phyloP scores from a whole-genome alignment of 2,113 vertebrate genomes.

The Pangasianodon hypophthalmus region DNA sequence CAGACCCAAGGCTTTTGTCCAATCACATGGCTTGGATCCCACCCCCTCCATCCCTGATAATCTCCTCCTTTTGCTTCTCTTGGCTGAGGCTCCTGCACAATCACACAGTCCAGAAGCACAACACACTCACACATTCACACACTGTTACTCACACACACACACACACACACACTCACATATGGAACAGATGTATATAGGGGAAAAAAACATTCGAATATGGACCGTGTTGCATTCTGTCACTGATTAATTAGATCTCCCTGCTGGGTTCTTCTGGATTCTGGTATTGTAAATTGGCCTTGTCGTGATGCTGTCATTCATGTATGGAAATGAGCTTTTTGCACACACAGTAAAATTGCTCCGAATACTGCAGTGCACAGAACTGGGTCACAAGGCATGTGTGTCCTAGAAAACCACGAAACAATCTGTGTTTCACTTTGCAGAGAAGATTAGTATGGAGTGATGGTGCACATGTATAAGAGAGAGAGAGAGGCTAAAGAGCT shows the following conservation, averaged over 20 bases:
- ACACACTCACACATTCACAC: background rate
- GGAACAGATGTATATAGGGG: constrained; percentile 18
- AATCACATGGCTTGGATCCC: constrained; percentile 57
- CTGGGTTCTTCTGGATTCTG: background rate
- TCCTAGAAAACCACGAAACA: constrained; percentile 56
- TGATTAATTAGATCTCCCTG: background rate
- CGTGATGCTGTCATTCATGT: constrained; percentile 22
- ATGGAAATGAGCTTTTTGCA: background rate
- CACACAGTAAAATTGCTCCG: constrained; percentile 45
- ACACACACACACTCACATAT: constrained; percentile 42
- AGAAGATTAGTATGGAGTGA: constrained; percentile 46
- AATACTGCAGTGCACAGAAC: constrained; percentile 55
- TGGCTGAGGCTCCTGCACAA: constrained; percentile 43
- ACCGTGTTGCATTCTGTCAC: constrained; percentile 21
- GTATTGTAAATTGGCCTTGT: background rate
- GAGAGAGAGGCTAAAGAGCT: background rate
- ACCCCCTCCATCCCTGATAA: constrained; percentile 57
- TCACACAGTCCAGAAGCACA: constrained; percentile 40
- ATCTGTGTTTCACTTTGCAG: constrained; percentile 47
- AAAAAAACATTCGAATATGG: background rate
- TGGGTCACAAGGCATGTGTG: constrained; percentile 58
- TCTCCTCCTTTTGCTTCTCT: constrained; percentile 53
- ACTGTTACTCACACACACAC: constrained; percentile 39
- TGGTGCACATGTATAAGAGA: background rate
- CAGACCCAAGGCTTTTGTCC: constrained; percentile 61